Conservation (phyloP, 2,113 vertebrate species). For the Nasalis larvatus region DNA sequence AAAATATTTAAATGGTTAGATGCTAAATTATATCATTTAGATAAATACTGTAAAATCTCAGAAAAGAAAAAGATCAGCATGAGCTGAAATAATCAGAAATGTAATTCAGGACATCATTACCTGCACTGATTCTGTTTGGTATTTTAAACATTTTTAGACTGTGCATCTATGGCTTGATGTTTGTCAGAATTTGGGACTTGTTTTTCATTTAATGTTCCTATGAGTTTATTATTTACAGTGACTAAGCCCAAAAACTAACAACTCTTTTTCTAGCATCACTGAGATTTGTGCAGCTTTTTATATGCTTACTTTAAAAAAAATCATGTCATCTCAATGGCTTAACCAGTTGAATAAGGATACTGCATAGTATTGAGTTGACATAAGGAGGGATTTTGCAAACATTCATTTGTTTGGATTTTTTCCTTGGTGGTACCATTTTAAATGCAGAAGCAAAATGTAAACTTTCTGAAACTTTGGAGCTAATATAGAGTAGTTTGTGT, state of each 20-base stretch:
- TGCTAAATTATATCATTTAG: not conserved
- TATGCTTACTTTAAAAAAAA: not conserved
- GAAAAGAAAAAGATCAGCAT: not conserved
- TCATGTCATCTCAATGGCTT: not conserved
- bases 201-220: not conserved
- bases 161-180: not conserved
- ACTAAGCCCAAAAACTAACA: not conserved
- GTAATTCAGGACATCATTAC: not conserved
- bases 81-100: not conserved
- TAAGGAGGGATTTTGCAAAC: not conserved
- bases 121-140: not conserved
- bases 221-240: not conserved
- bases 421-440: not conserved
- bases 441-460: not conserved
- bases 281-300: not conserved
- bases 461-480: not conserved
- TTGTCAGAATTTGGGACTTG: not conserved
- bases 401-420: not conserved
- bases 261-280: not conserved
- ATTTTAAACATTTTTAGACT: not conserved
- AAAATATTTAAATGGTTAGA: not conserved
- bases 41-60: not conserved
- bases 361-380: not conserved
- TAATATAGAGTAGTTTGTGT: not conserved
- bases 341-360: not conserved